Evolutionary conservation across 1,140 invertebrate genomes (phyloP), one percentile per base, ranked within the genome.

Genomic region (Bombus soroeensis): DNA sequence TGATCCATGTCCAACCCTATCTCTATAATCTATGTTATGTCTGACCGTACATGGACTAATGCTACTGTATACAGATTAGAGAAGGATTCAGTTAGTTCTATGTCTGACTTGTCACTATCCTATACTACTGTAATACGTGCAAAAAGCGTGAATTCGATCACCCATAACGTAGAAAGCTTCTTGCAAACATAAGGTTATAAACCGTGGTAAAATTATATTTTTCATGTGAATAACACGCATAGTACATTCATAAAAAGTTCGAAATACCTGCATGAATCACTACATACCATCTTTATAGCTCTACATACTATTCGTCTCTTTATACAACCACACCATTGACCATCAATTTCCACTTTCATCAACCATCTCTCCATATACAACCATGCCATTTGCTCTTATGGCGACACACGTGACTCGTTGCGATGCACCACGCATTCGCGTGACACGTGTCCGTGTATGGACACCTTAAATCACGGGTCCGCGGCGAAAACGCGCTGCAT

Each of bases 391-490:
- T 34, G 28, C 25, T 25, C 34, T 28, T 13, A 37, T 62, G 37
- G 37, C 22, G 47, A 34, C 15, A 62, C 57, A 79, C 83, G 70
- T 37, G 34, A 74, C 74, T 12, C 68, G 47, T 73, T 59, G 8
- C 84, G 32, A 71, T 53, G 71, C n/a, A n/a, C 13, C 77, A 75
- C 82, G 87, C 78, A 72, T 47, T 88, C 47, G 83, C 87, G 83
- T 89, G 74, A 87, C 81, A 73, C 53, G 77, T 53, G 77, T 74
- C 57, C 77, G 77, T 70, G 76, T 70, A 9, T 28, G 82, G 53
- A 53, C 74, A 41, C 64, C 80, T 89, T 88, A 89, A 86, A 89
- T 89, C 88, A 88, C 72, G 15, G 32, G 57, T 22, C 66, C 73
- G 13, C 34, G 25, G n/a, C 15, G 28, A 76, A 72, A 85, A 88